These are phyloP conservation scores for Dasyornis broadbenti DNA, from an alignment of 2,113 vertebrate genomes.

Conservation along the genomic window DNA sequence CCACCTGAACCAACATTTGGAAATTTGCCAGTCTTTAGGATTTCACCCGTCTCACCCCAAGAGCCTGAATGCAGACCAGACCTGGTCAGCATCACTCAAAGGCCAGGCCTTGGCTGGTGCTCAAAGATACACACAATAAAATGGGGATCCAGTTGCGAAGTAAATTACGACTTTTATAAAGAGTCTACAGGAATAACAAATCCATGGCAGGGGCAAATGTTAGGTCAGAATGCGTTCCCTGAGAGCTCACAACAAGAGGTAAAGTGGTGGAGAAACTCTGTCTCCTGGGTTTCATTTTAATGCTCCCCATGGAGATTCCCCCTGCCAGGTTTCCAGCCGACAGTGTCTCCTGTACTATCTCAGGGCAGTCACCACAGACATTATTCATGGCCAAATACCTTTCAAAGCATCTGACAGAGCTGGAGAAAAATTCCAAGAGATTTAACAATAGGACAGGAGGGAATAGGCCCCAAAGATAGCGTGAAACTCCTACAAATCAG, in stretches of 20 bases:
- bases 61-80: not conserved
- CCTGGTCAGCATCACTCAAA: not conserved
- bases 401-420: not conserved
- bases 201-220: not conserved
- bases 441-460: not conserved
- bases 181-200: not conserved
- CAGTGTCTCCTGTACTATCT: not conserved
- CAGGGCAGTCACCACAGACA: not conserved
- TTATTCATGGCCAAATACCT: not conserved
- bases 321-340: not conserved
- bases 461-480: not conserved
- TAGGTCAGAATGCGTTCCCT: not conserved
- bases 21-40: not conserved
- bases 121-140: not conserved
- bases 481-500: not conserved
- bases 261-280: not conserved
- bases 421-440: not conserved
- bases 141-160: not conserved
- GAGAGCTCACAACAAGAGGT: not conserved
- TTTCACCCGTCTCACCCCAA: not conserved
- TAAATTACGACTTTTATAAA: not conserved
- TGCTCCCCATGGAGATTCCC: not conserved
- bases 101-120: not conserved
- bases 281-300: not conserved
- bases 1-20: constrained; percentile 38